These are phyloP conservation scores for Euura lappo DNA, from an alignment of 1,140 invertebrate species.

Conservation along the genomic window DNA sequence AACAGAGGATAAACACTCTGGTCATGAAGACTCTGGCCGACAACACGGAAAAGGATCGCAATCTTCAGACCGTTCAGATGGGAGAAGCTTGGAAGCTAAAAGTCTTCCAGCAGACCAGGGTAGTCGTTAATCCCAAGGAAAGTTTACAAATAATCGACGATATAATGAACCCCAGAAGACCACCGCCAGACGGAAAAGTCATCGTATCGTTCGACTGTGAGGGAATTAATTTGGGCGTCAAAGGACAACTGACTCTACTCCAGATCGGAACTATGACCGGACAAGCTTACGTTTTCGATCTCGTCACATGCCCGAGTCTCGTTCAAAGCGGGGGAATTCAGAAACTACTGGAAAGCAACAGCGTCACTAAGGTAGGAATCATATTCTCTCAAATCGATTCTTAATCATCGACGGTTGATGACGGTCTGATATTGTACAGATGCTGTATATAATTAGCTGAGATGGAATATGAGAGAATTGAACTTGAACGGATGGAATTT, in stretches of 20 bases:
- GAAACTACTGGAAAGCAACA: conserved; percentile 78
- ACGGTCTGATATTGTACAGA: no score
- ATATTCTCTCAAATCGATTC: background rate
- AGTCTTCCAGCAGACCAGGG: conserved; percentile 79
- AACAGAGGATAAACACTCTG: conserved; percentile 86
- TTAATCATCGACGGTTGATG: no score
- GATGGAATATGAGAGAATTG: background rate
- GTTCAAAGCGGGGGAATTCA: conserved; percentile 80
- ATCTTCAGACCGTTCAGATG: conserved; percentile 61
- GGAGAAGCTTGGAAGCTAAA: conserved; percentile 81
- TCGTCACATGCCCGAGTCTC: conserved; percentile 83
- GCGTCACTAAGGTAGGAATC: conserved; percentile 79
- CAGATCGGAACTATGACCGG: conserved; percentile 84
- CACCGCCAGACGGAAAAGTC: conserved; percentile 58
- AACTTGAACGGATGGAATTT: conserved; percentile 3
- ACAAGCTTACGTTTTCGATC: conserved; percentile 87
- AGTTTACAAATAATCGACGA: conserved; percentile 79
- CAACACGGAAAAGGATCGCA: conserved; percentile 84
- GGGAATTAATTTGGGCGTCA: conserved; percentile 87
- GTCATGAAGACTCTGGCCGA: conserved; percentile 89
- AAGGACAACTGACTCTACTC: conserved; percentile 83
- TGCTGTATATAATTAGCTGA: no score
- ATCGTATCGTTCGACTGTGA: conserved; percentile 88
- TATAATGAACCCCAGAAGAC: conserved; percentile 71
- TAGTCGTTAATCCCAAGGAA: conserved; percentile 79